Percentiles rank a stretch among this genome's conserved stretches.
Conservation (phyloP, 2,888 invertebrate genomes). For the Tinea semifulvella region DNA sequence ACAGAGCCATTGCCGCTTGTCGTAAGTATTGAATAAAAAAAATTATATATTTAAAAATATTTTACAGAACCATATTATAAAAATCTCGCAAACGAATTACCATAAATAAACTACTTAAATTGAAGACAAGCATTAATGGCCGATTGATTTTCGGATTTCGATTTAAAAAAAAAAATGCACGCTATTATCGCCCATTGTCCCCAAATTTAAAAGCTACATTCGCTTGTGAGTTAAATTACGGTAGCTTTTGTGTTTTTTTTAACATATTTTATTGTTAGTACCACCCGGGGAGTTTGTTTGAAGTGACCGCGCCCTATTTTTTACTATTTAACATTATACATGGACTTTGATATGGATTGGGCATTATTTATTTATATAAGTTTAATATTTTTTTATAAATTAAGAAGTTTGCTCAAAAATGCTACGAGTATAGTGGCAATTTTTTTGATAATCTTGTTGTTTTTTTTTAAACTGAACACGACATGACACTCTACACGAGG, state of each 20-base stretch:
- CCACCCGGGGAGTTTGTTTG: slow-evolving; percentile 44
- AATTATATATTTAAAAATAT: not conserved
- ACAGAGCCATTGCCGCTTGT: not conserved
- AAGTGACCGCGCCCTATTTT: slow-evolving; percentile 21
- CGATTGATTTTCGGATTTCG: not conserved
- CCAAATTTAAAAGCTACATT: not conserved
- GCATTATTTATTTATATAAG: not conserved
- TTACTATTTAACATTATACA: not conserved
- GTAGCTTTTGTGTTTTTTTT: slow-evolving; percentile 5
- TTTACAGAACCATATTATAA: not conserved
- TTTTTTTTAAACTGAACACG: too few relatives aligned
- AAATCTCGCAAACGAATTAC: not conserved
- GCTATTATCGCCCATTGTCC: not conserved
- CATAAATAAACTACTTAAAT: not conserved
- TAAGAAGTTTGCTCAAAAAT: too few relatives aligned
- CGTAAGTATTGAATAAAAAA: not conserved
- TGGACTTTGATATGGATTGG: not conserved
- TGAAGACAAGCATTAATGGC: not conserved
- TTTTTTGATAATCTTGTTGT: too few relatives aligned
- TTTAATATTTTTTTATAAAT: too few relatives aligned
- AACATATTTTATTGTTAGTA: slow-evolving; percentile 19
- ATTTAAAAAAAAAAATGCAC: not conserved
- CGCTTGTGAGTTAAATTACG: not conserved
- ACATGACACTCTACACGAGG: too few relatives aligned
- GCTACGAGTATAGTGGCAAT: too few relatives aligned